Evolutionary conservation across 2,888 invertebrate genomes (phyloP), one percentile per base, ranked within the genome.

Genomic region (Agrotis ipsilon): DNA sequence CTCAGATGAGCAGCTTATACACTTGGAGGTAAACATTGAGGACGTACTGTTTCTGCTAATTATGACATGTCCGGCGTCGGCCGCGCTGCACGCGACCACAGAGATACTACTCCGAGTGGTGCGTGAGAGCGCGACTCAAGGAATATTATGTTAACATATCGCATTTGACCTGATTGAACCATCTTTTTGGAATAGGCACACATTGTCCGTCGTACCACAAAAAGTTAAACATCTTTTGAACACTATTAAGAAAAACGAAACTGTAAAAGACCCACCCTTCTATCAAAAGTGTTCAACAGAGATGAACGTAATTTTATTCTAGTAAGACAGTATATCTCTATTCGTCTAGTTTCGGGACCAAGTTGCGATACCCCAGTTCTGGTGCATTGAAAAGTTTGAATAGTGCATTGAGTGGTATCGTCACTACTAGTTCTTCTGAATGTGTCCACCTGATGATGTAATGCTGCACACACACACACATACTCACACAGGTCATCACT

Each of bases 21-120:
- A 46, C 57, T 27, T 43, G 32, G 19, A 21, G 27, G 59, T 46
- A 46, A 61, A 66, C 49, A 71, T 46, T 18, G 57, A 46, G 43
- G 39, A n/a, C 54, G 27, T n/a, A 19, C 49, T 49, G 71, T 59
- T n/a, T 18, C 55, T 51, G 66, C 49, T 71, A 52, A 66, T 66
- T 76, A 63, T 63, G 76, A 66, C 59, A 59, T 58, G 46, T 61
- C 51, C 57, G 57, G 45, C 39, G 54, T 55, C 19, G 62, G 3
- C 32, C 43, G 13, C 16, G 1, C n/a, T 27, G 27, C 0, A 21
- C 2, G 16, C 6, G 21, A 16, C 13, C n/a, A 13, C 54, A 59
- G 68, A 63, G 24, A 1, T 6, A 16, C 43, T 2, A 45, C 16
- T 59, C 11, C 7, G n/a, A 3, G 19, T 32, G 6, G 27, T 14